A percentile compares a stretch with the other conserved stretches of the same genome.
phyloP scores from a whole-genome alignment of 2,797 vertebrate genomes.

The Triplophysa yarkandensis region DNA sequence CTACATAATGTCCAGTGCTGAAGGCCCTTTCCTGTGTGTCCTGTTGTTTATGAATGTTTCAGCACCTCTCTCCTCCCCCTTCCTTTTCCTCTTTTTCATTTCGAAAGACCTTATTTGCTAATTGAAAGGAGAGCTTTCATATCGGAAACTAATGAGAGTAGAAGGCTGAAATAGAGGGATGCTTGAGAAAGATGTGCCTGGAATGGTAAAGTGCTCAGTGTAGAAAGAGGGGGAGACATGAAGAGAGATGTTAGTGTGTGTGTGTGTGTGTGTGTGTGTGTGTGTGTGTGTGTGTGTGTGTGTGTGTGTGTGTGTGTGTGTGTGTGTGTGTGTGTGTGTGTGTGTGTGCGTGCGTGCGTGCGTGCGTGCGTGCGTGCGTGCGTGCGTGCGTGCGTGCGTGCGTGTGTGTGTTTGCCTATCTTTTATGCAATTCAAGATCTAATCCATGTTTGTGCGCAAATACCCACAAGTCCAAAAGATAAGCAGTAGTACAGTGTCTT shows the following conservation, averaged over 20 bases:
- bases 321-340: neutral
- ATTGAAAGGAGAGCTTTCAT: slow-evolving; percentile 60
- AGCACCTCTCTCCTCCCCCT: slow-evolving; percentile 37
- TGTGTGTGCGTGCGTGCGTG: too few relatives aligned
- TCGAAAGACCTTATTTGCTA: slow-evolving; percentile 51
- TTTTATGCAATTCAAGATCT: too few relatives aligned
- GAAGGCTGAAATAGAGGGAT: slow-evolving; percentile 35
- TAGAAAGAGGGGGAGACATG: neutral
- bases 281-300: too few relatives aligned
- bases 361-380: too few relatives aligned
- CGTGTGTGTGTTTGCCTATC: too few relatives aligned
- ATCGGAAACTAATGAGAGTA: slow-evolving; percentile 54
- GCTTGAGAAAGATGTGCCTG: neutral
- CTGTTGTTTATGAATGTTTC: slow-evolving; percentile 42
- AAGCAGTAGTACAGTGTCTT: too few relatives aligned
- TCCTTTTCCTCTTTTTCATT: slow-evolving; percentile 43
- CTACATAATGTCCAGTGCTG: slow-evolving; percentile 16
- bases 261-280: neutral
- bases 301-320: too few relatives aligned
- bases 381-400: too few relatives aligned
- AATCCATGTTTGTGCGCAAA: too few relatives aligned
- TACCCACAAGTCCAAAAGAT: too few relatives aligned
- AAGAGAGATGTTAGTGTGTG: neutral
- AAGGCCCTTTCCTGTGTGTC: slow-evolving; percentile 22
- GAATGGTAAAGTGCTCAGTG: neutral